Evolutionary conservation across 1,140 invertebrate genomes (phyloP), one percentile per base, ranked within the genome.

Genomic region (Drosophila bipectinata): DNA sequence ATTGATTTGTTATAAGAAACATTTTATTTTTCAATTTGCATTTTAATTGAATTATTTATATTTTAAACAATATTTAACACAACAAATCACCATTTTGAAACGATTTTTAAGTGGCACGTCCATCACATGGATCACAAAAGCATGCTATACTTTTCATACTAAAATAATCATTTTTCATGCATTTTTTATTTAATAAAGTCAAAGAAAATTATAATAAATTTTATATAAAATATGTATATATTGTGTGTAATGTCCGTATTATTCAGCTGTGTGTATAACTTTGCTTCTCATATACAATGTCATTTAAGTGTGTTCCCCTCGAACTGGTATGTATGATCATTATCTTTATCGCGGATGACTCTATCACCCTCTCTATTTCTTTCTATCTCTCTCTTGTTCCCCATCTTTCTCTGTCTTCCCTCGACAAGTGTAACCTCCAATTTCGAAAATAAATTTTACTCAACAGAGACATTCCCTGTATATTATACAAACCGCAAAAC

Each of bases 271-370:
- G 49, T 69, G 63, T 69, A 41, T 37, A 56, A 39, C 62, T 59
- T 61, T 76, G 72, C 61, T 73, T 84, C 63, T 37, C 48, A 75
- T 49, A 79, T 64, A 47, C 58, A 72, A 60, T 60, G 15, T 80
- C 83, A 73, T 88, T 72, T 89, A 88, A 82, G 79, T 88, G 83
- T 84, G 64, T 75, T 77, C 79, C 83, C 81, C 79, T 74, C 83
- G 64, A 88, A 79, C 79, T 88, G 83, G 83, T 88, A 88, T 83
- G 83, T 88, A 88, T 88, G 64, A 79, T 83, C 56, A 79, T 71
- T 32, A 73, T 77, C 60, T 87, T 66, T 87, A 62, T 63, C 60
- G 61, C 79, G 75, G 77, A 58, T 24, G 34, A 57, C 63, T 64
- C 60, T 66, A 41, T 45, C 41, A 18, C 5, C 39, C 5, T 44